Base-by-base conservation (phyloP, 2,888 invertebrate genomes). In the Molanna angustata region DNA sequence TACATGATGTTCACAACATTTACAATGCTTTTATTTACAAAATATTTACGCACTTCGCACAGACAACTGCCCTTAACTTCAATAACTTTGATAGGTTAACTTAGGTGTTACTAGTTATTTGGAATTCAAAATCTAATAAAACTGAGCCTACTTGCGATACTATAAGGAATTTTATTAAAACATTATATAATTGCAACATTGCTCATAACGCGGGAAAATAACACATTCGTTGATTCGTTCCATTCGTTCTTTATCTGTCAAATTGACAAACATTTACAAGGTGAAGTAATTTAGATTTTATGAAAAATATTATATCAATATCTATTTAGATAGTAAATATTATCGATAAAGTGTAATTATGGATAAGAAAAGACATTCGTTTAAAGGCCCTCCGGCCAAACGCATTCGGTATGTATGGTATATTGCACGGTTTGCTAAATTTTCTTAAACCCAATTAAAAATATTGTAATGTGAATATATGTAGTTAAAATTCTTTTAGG, bases 301-400 rank as follows among this genome's bases (percentile, higher is more conserved):
- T 39, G 7, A n/a, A n/a, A n/a, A n/a, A n/a, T n/a, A n/a, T n/a
- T n/a, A n/a, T n/a, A n/a, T n/a, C n/a, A n/a, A n/a, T n/a, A n/a
- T n/a, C n/a, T n/a, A n/a, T n/a, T n/a, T n/a, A 41, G 4, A n/a
- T 41, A n/a, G 19, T 6, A 14, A 27, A 14, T 33, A 4, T 3
- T 17, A 45, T 2, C 33, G 11, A 45, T 43, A 16, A 20, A 22
- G 3, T 14, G 35, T 37, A 47, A 49, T 20, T 33, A 59, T 59
- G 57, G 57, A 59, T 43, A 57, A 56, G 42, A 57, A 45, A 42
- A 50, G 56, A 11, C 52, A 43, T 17, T 16, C 45, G 19, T 53
- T 55, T 20, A 56, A 56, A 47, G 60, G 60, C 1, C 60, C 58
- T 19, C 60, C 60, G n/a, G 17, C 42, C 16, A 60, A 60, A 37